phyloP scores from a whole-genome alignment of 2,113 vertebrate species.

The Dryoscopus gambensis region DNA sequence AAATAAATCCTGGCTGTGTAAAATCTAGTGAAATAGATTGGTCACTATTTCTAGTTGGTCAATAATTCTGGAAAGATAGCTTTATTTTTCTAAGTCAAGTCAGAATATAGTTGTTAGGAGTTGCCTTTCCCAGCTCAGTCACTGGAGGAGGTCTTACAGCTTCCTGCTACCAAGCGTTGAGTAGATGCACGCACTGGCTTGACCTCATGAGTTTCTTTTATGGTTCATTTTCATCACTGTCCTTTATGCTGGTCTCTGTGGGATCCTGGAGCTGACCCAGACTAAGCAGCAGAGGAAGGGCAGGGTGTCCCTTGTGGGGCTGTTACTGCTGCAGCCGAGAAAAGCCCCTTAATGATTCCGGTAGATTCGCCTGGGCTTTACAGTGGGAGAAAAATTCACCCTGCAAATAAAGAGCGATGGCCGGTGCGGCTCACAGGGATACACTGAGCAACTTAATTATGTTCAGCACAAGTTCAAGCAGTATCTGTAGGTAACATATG shows the following conservation, averaged over 20 bases:
- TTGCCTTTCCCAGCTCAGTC: neutral
- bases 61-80: neutral
- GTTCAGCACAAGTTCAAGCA: neutral
- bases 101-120: neutral
- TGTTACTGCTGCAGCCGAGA: neutral
- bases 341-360: conserved; percentile 33
- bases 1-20: neutral
- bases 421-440: neutral
- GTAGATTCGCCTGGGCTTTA: neutral
- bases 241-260: conserved; percentile 25
- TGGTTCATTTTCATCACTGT: conserved; percentile 56
- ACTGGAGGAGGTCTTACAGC: neutral
- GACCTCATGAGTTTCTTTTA: conserved; percentile 39
- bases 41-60: neutral
- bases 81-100: neutral
- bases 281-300: conserved; percentile 9
- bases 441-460: neutral
- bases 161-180: neutral
- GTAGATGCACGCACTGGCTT: neutral
- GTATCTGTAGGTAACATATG: neutral
- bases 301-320: conserved; percentile 44
- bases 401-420: neutral
- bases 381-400: neutral
- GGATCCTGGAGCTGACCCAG: neutral
- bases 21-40: neutral